Conservation (phyloP, 2,888 invertebrate genomes). For the Anarsia innoxiella region DNA sequence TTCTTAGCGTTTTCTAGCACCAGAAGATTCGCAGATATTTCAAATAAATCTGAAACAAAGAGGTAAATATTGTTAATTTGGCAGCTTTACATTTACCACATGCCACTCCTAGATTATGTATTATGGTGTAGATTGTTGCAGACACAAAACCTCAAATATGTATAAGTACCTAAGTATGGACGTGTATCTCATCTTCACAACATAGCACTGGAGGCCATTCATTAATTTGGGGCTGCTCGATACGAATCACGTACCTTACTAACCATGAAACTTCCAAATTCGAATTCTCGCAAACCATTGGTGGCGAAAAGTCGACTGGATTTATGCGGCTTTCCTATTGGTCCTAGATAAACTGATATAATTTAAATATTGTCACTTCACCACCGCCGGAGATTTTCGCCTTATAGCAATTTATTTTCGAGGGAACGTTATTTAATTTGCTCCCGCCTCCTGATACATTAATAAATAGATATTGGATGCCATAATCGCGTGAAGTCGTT, state of each 20-base stretch:
- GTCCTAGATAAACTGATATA: slow-evolving; percentile 58
- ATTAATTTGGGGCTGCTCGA: slow-evolving; percentile 27
- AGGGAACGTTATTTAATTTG: slow-evolving; percentile 65
- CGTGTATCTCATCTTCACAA: too few relatives aligned
- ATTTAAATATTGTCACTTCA: slow-evolving; percentile 69
- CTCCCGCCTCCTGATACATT: slow-evolving; percentile 44
- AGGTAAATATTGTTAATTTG: too few relatives aligned
- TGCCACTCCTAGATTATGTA: too few relatives aligned
- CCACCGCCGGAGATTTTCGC: slow-evolving; percentile 42
- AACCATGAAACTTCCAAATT: slow-evolving; percentile 51
- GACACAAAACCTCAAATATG: too few relatives aligned
- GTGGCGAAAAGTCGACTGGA: slow-evolving; percentile 8
- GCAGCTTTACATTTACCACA: too few relatives aligned
- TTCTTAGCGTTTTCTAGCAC: too few relatives aligned
- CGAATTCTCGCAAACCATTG: slow-evolving; percentile 26
- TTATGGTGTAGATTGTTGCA: too few relatives aligned
- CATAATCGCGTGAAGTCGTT: slow-evolving; percentile 16
- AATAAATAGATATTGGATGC: slow-evolving; percentile 54
- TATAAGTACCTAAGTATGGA: too few relatives aligned
- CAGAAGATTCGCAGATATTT: too few relatives aligned
- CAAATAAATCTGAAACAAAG: too few relatives aligned
- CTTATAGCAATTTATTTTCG: slow-evolving; percentile 67
- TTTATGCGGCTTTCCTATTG: slow-evolving; percentile 41
- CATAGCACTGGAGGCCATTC: too few relatives aligned
- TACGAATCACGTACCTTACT: slow-evolving; percentile 29